Evolutionary conservation across 2,113 vertebrate species (phyloP).

Genomic region (Bos javanicus): DNA sequence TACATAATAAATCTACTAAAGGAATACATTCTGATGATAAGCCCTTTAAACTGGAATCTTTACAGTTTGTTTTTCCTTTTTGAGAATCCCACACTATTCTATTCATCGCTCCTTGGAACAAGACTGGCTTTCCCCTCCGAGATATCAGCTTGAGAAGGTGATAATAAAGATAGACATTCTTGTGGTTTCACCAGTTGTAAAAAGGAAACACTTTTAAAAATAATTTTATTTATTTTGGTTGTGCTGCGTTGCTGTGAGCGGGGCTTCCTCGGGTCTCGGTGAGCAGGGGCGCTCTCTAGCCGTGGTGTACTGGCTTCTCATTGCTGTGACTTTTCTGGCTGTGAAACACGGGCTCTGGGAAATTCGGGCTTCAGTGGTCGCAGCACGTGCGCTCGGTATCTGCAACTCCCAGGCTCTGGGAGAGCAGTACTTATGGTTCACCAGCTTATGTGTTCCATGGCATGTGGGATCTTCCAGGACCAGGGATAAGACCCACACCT

Average conservation of each 20-base stretch:
- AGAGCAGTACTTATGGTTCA: rapidly evolving
- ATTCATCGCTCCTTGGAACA: neutral
- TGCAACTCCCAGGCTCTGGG: neutral
- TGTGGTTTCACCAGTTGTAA: neutral
- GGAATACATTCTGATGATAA: neutral
- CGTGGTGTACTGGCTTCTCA: neutral
- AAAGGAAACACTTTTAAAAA: neutral
- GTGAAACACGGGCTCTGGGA: neutral
- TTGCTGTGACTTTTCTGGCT: neutral
- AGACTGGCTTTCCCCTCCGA: neutral
- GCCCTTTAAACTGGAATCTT: neutral
- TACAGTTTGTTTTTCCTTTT: neutral
- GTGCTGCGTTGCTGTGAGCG: rapidly evolving
- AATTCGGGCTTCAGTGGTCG: neutral
- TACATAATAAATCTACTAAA: neutral
- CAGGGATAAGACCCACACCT: neutral
- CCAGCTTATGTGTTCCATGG: rapidly evolving
- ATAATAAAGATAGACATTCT: neutral
- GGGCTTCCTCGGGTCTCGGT: neutral
- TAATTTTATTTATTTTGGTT: neutral
- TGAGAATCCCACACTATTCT: neutral
- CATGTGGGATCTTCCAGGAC: neutral
- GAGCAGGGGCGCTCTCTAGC: neutral
- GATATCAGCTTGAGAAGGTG: neutral
- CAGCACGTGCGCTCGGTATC: rapidly evolving